Base-by-base conservation (phyloP, 2,797 vertebrate species). In the Uromys caudimaculatus region DNA sequence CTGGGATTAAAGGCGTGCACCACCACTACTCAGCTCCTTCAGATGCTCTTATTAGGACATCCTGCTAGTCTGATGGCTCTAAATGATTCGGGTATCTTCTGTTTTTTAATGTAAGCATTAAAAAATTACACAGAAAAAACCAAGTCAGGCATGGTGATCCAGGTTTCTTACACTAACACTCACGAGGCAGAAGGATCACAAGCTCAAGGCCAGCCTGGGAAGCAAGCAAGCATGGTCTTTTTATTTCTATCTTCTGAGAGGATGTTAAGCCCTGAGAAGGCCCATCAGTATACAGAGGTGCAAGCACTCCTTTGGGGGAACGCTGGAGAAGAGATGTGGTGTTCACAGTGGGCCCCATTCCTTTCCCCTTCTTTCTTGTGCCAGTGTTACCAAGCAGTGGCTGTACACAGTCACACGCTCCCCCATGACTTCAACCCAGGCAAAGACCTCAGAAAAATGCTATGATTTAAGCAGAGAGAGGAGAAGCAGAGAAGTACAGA, bases 41-140 rank as follows among this genome's bases (percentile, higher is more conserved):
- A 89, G 75, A 94, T 77, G 67, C 27, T 69, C 78, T 79, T 19
- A 82, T 24, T 35, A 90, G 54, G 50, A 86, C 69, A 82, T 38
- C 19, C 17, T 90, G 56, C 69, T 69, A 29, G 38, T 73, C 13
- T 78, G 16, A 89, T 16, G 93, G 32, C 38, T 73, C 58, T 67
- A 27, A 93, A 52, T 71, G 17, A 82, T 78, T 93, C 73, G 35
- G 50, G 75, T n/a, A 52, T 85, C 10, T 35, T 16, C 54, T 93
- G 73, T 23, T 77, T 78, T 89, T 91, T 91, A 78, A 56, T 32
- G 29, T 76, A 97, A 77, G 54, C 6, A 89, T 91, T 97, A 73
- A 76, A 73, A 76, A 84, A 90, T 64, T 58, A 93, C 32, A 60
- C 29, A 29, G n/a, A 78, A 35, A 50, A 52, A 52, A 19, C 9